Evolutionary conservation across 2,888 invertebrate species (phyloP).

Genomic region (Ceraclea dissimilis): DNA sequence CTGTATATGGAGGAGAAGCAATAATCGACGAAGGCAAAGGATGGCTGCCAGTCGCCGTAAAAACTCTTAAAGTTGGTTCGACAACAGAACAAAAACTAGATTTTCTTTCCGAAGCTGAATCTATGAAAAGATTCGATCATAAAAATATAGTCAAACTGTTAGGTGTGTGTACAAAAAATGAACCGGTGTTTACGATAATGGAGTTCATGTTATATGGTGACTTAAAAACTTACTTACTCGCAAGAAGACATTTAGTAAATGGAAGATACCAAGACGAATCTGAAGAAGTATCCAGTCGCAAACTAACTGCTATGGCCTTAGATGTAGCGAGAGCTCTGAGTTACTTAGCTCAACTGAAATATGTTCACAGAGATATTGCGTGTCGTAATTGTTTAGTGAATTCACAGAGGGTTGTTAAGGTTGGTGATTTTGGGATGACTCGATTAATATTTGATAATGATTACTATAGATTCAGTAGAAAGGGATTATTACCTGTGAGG

Average conservation of each 20-base stretch:
- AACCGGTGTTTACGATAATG: slow-evolving; percentile 88
- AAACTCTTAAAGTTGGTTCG: slow-evolving; percentile 79
- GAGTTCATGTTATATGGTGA: slow-evolving; percentile 93
- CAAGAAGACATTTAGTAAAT: slow-evolving; percentile 73
- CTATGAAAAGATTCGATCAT: slow-evolving; percentile 90
- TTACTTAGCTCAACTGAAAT: slow-evolving; percentile 77
- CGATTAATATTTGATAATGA: slow-evolving; percentile 80
- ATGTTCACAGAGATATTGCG: slow-evolving; percentile 82
- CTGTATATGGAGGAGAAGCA: slow-evolving; percentile 86
- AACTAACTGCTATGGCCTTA: slow-evolving; percentile 78
- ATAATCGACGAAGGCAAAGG: slow-evolving; percentile 56
- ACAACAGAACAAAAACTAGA: slow-evolving; percentile 81
- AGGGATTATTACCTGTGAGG: slow-evolving; percentile 80
- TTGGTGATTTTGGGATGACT: slow-evolving; percentile 90
- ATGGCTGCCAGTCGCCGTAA: slow-evolving; percentile 84
- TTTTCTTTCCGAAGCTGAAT: slow-evolving; percentile 86
- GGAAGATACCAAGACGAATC: slow-evolving; percentile 55
- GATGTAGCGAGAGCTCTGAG: slow-evolving; percentile 80
- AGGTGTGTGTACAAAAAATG: slow-evolving; percentile 79
- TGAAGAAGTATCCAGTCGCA: slow-evolving; percentile 71
- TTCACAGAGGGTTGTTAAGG: slow-evolving; percentile 64
- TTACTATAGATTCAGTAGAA: slow-evolving; percentile 82
- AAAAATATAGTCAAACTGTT: slow-evolving; percentile 78
- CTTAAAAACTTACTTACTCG: slow-evolving; percentile 79
- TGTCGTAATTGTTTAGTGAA: slow-evolving; percentile 75